A percentile compares a stretch with the other conserved stretches of the same genome.
Evolutionary conservation across 2,113 vertebrate genomes (phyloP).

Genomic region (Tenebrosternarchus preto): DNA sequence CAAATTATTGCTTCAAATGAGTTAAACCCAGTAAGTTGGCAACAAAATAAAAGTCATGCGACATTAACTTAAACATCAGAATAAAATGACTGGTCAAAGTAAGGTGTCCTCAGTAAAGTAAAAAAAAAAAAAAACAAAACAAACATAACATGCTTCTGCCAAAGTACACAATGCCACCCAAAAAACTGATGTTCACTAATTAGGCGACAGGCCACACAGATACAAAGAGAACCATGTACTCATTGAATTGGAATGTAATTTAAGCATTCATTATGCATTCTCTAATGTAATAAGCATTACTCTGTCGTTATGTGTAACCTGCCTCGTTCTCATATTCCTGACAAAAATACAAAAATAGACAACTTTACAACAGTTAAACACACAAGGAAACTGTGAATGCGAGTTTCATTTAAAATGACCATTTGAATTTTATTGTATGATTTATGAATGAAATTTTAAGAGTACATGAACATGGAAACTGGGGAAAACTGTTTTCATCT

Average conservation of each 20-base stretch:
- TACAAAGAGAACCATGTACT: slow-evolving; percentile 21
- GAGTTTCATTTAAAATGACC: slow-evolving; percentile 29
- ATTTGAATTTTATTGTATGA: slow-evolving; percentile 29
- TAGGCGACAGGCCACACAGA: slow-evolving; percentile 8
- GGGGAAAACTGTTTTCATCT: neutral
- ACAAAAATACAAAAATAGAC: slow-evolving; percentile 17
- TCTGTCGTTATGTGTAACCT: neutral
- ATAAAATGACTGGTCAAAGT: neutral
- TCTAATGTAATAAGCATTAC: neutral
- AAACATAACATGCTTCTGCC: neutral
- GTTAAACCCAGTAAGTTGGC: slow-evolving; percentile 20
- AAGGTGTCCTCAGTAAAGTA: slow-evolving; percentile 25
- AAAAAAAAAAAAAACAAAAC: neutral
- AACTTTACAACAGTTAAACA: neutral
- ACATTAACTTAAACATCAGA: neutral
- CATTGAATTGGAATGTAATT: slow-evolving; percentile 37
- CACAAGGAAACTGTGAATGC: neutral
- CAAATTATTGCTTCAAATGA: slow-evolving; percentile 42
- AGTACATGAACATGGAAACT: slow-evolving; percentile 42
- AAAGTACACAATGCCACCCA: slow-evolving; percentile 16
- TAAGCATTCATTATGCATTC: neutral
- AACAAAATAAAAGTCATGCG: slow-evolving; percentile 17
- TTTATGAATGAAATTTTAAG: slow-evolving; percentile 29
- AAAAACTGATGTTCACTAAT: slow-evolving; percentile 13
- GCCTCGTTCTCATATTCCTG: neutral